phyloP scores from a whole-genome alignment of 2,797 vertebrate species.

The Tinamus major region DNA sequence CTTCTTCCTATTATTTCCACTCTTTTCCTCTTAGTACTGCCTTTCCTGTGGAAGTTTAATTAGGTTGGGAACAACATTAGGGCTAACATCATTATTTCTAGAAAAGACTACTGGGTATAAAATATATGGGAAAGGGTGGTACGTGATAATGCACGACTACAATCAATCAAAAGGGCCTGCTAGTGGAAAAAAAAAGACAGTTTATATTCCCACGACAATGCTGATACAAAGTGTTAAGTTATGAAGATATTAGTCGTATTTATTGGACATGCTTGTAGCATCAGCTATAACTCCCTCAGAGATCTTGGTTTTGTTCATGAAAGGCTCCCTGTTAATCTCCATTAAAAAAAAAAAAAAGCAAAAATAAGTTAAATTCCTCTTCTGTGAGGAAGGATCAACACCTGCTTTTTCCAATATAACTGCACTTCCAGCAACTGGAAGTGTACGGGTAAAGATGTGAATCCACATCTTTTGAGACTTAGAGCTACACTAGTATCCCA shows the following conservation, averaged over 20 bases:
- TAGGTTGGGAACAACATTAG: background rate
- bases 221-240: background rate
- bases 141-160: background rate
- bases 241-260: background rate
- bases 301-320: background rate
- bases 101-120: background rate
- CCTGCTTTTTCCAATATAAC: background rate
- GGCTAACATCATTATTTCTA: background rate
- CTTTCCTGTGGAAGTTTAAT: background rate
- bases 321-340: background rate
- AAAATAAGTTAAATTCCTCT: background rate
- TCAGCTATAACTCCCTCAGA: background rate
- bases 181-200: background rate
- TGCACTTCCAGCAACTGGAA: background rate
- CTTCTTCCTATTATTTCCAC: background rate
- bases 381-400: background rate
- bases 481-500: background rate
- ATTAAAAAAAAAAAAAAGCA: background rate
- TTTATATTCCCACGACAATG: background rate
- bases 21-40: background rate
- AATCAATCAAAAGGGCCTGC: background rate
- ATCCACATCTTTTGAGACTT: background rate
- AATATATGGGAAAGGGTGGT: background rate
- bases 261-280: background rate
- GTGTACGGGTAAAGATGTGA: background rate